Evolutionary conservation across 2,888 invertebrate genomes (phyloP), one percentile per base, ranked within the genome.

Genomic region (Tiliacea citrago): DNA sequence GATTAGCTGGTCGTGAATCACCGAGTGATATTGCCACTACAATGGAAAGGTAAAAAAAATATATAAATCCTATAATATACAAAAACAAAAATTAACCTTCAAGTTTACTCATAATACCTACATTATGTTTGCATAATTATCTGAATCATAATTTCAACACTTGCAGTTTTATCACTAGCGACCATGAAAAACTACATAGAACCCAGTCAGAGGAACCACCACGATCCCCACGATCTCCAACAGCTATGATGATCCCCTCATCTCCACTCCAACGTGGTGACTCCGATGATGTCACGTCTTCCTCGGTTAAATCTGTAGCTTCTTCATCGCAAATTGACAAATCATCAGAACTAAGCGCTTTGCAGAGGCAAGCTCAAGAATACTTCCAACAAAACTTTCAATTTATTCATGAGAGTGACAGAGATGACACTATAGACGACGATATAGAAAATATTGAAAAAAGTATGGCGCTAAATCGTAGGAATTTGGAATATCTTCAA

Each of bases 121-220:
- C 21, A 29, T 47, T 18, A 7, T 29, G 8, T 65, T 49, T 35
- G 16, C 29, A 10, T n/a, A n/a, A n/a, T n/a, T n/a, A n/a, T n/a
- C n/a, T n/a, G n/a, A n/a, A n/a, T n/a, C n/a, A n/a, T n/a, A n/a
- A n/a, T n/a, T 49, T 24, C 0, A 2, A 45, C 7, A 65, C 75
- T 91, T 90, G 12, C 90, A 96, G 96, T 86, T 95, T 95, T 60
- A 92, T 95, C 70, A 92, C 91, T 67, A 87, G 92, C 42, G 98
- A 98, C 42, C 98, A 98, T 90, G 98, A 98, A 86, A 97, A 97
- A 83, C 95, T 98, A 69, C 98, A 98, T 89, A 97, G 98, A 90
- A 98, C 98, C 0, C 98, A 98, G 92, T 98, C 98, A 60, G 98
- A 98, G 93, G 98, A 98, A 92, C 98, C 98, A 9, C 98, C 98